Conservation (phyloP, 1,140 invertebrate genomes). For the Neodiprion fabricii region DNA sequence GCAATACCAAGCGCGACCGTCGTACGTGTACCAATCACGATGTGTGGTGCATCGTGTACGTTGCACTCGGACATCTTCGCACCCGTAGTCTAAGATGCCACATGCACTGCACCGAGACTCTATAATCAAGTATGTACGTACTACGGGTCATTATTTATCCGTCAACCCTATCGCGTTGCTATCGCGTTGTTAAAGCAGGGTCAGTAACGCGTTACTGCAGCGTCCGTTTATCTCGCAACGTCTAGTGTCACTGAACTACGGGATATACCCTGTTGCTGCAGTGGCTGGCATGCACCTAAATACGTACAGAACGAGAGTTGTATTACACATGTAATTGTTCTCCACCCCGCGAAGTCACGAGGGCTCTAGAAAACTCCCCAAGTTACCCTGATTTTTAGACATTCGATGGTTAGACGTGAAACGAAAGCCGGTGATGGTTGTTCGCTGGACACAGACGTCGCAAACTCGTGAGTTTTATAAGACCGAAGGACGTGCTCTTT, state of each 20-base stretch:
- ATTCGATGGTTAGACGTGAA: too few relatives aligned
- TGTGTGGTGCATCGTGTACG: neutral
- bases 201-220: neutral
- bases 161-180: constrained; percentile 6
- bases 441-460: too few relatives aligned
- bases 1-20: neutral
- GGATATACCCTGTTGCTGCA: neutral
- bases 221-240: constrained; percentile 1
- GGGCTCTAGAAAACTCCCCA: too few relatives aligned
- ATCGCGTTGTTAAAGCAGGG: neutral
- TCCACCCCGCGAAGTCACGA: too few relatives aligned
- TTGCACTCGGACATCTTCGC: neutral
- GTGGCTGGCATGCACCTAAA: neutral
- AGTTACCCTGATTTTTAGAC: too few relatives aligned
- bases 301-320: neutral
- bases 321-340: too few relatives aligned
- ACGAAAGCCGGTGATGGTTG: too few relatives aligned
- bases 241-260: constrained; percentile 7
- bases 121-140: neutral
- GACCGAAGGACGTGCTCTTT: too few relatives aligned
- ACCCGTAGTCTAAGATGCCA: neutral
- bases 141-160: constrained; percentile 1
- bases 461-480: too few relatives aligned
- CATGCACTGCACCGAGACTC: neutral
- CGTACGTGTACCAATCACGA: neutral